A percentile compares a stretch with the other conserved stretches of the same genome.
Evolutionary conservation across 2,797 vertebrate genomes (phyloP).

Genomic region (Semaprochilodus insignis): DNA sequence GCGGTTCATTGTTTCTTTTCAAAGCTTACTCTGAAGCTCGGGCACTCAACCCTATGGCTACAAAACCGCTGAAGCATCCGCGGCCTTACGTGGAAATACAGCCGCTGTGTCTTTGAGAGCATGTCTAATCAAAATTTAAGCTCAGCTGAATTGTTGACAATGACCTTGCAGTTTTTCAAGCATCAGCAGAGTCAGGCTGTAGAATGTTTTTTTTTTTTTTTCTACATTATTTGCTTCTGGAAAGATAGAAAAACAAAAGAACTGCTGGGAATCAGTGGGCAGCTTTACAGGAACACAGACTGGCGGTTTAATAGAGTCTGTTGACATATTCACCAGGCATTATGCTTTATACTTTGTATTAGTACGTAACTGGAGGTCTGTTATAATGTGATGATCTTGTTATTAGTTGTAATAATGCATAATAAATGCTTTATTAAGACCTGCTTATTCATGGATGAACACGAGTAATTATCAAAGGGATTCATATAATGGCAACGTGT

Average conservation of each 20-base stretch:
- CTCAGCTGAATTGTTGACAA: not conserved
- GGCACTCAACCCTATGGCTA: not conserved
- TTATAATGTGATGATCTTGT: too few species aligned
- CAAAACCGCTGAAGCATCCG: not conserved
- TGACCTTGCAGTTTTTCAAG: slow-evolving; percentile 9
- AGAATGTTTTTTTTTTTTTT: too few species aligned
- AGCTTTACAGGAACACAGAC: not conserved
- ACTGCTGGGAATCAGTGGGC: not conserved
- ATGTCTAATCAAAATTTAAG: slow-evolving; percentile 1
- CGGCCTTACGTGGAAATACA: slow-evolving; percentile 11
- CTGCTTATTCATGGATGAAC: too few species aligned
- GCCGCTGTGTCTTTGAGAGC: not conserved
- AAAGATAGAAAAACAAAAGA: not conserved
- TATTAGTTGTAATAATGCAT: too few species aligned
- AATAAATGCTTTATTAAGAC: too few species aligned
- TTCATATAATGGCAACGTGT: too few species aligned
- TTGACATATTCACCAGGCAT: too few species aligned
- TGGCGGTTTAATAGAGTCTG: too few species aligned
- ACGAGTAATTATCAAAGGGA: too few species aligned
- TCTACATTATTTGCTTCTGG: not conserved
- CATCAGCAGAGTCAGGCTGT: not conserved
- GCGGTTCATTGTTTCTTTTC: slow-evolving; percentile 21
- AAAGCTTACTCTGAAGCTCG: not conserved
- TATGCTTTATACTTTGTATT: too few species aligned
- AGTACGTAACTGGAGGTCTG: too few species aligned